Evolutionary conservation across 2,797 vertebrate genomes (phyloP).

Genomic region (Alfaro cultratus): DNA sequence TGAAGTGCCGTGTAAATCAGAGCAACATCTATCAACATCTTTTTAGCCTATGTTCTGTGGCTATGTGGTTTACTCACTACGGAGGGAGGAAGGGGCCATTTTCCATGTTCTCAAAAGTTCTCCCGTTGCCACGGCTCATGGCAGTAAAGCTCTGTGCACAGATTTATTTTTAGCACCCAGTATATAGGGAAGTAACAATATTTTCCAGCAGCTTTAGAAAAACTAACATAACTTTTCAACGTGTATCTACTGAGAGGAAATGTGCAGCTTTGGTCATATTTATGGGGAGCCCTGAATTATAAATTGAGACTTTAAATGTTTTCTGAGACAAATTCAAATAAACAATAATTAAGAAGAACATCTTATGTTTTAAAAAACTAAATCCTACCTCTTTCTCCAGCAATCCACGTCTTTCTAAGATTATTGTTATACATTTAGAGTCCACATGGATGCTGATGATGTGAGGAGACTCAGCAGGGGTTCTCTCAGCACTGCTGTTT

Average conservation of each 20-base stretch:
- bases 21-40: too few relatives aligned
- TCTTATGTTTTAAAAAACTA: neutral
- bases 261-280: neutral
- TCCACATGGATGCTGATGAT: neutral
- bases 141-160: neutral
- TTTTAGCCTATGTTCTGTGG: neutral
- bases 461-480: neutral
- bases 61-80: neutral
- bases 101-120: neutral
- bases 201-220: neutral
- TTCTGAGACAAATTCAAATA: neutral
- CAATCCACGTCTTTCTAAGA: neutral
- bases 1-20: too few relatives aligned
- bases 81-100: neutral
- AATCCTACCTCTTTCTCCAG: neutral
- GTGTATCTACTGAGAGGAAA: neutral
- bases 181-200: neutral
- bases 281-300: neutral
- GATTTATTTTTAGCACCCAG: neutral
- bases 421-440: neutral
- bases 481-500: neutral
- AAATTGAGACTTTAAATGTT: neutral
- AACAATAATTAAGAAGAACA: neutral
- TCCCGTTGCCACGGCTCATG: neutral
- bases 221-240: neutral